These are phyloP conservation scores for Meloidogyne hapla DNA, from an alignment of 1,140 invertebrate species.

Conservation along the genomic window DNA sequence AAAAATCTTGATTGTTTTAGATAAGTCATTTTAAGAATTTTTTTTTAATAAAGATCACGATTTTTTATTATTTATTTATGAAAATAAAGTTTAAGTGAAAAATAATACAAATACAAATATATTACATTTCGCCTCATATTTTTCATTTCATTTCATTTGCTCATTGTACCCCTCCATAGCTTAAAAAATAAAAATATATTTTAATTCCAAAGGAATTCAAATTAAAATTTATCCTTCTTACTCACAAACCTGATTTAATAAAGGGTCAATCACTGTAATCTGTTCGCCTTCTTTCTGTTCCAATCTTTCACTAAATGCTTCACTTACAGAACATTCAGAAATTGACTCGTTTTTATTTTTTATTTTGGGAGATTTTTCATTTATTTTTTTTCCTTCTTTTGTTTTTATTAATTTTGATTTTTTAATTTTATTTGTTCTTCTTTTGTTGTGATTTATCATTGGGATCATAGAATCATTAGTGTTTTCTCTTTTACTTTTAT, in stretches of 20 bases:
- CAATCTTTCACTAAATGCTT: background rate
- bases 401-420: background rate
- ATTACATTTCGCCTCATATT: background rate
- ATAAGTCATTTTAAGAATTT: no score
- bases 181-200: background rate
- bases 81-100: no score
- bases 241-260: slow-evolving; percentile 16
- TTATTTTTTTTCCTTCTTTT: background rate
- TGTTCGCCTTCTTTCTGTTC: background rate
- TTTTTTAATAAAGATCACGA: no score
- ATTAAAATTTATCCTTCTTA: no score
- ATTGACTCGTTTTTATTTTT: background rate
- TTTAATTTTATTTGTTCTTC: background rate
- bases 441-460: background rate
- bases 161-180: slow-evolving; percentile 22
- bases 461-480: background rate
- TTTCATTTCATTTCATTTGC: background rate
- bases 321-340: background rate
- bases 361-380: background rate
- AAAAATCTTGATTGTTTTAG: no score
- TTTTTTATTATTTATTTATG: no score
- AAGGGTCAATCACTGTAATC: slow-evolving; percentile 18
- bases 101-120: no score
- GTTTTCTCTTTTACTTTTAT: no score
- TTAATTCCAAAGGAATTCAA: background rate